phyloP scores from a whole-genome alignment of 2,888 invertebrate species.

The Anthophora plumipes region DNA sequence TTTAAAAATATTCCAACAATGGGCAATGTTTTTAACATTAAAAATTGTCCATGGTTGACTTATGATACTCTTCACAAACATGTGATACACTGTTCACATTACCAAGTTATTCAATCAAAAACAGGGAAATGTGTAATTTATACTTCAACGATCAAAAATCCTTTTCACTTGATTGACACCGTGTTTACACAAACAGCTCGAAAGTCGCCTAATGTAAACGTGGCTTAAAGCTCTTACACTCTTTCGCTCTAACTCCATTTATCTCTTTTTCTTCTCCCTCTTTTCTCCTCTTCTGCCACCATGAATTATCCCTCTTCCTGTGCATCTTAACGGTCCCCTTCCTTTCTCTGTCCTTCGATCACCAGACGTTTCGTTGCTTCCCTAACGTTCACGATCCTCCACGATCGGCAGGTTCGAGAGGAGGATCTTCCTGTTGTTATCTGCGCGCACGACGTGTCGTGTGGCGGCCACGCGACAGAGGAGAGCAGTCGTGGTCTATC shows the following conservation, averaged over 20 bases:
- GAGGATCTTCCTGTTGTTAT: constrained; percentile 42
- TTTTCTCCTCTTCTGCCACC: no score
- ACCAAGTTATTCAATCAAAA: no score
- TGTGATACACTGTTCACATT: no score
- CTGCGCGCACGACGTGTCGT: constrained; percentile 57
- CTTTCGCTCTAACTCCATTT: constrained; percentile 1
- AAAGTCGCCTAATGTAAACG: no score
- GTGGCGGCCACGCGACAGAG: constrained; percentile 77
- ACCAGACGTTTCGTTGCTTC: background rate
- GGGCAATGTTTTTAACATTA: no score
- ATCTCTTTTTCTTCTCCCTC: background rate
- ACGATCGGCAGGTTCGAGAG: background rate
- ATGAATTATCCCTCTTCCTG: background rate
- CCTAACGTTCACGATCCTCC: background rate
- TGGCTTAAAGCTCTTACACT: background rate
- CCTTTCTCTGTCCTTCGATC: background rate
- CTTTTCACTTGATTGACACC: no score
- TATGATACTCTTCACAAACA: no score
- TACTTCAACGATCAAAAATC: no score
- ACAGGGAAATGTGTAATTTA: no score
- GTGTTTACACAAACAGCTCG: no score
- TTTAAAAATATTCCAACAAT: no score
- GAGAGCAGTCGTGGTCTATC: constrained; percentile 45
- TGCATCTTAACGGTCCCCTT: background rate
- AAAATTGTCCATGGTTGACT: no score